Conservation (phyloP, 2,113 vertebrate species). For the Corydoras sp. region DNA sequence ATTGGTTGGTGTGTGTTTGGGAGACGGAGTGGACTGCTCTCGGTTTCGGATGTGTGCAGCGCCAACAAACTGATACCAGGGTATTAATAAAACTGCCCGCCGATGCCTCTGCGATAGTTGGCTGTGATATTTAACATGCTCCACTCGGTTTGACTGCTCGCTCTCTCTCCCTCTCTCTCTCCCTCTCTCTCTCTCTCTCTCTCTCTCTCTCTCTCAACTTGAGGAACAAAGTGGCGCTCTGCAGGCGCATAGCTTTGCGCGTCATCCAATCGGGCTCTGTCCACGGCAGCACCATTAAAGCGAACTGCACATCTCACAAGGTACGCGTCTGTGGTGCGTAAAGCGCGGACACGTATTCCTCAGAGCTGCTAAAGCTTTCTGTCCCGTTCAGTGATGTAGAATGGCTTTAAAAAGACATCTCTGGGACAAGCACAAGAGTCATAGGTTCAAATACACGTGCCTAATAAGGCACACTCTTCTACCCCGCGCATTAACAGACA, state of each 20-base stretch:
- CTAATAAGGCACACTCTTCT: too few relatives aligned
- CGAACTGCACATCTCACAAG: background rate
- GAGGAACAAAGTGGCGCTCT: slow-evolving; percentile 45
- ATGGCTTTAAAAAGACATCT: too few relatives aligned
- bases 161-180: slow-evolving; percentile 25
- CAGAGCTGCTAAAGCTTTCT: too few relatives aligned
- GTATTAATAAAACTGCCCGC: slow-evolving; percentile 13
- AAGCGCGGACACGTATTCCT: background rate
- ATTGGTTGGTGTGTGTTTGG: background rate
- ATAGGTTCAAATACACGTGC: too few relatives aligned
- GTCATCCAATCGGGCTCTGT: slow-evolving; percentile 56
- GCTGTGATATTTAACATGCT: slow-evolving; percentile 10
- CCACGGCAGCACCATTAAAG: background rate
- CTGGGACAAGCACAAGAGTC: too few relatives aligned
- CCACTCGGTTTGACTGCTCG: slow-evolving; percentile 3
- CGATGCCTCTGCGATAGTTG: slow-evolving; percentile 25
- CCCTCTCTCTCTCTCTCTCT: background rate
- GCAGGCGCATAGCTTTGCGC: slow-evolving; percentile 58
- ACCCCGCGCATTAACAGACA: too few relatives aligned
- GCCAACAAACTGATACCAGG: slow-evolving; percentile 16
- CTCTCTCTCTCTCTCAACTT: slow-evolving; percentile 44
- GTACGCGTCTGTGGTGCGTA: background rate
- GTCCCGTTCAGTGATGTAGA: too few relatives aligned
- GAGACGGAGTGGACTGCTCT: background rate
- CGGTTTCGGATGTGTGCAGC: background rate